A percentile compares a stretch with the other conserved stretches of the same genome.
Evolutionary conservation across 2,888 invertebrate species (phyloP).

Genomic region (Pantelozetes paolii): DNA sequence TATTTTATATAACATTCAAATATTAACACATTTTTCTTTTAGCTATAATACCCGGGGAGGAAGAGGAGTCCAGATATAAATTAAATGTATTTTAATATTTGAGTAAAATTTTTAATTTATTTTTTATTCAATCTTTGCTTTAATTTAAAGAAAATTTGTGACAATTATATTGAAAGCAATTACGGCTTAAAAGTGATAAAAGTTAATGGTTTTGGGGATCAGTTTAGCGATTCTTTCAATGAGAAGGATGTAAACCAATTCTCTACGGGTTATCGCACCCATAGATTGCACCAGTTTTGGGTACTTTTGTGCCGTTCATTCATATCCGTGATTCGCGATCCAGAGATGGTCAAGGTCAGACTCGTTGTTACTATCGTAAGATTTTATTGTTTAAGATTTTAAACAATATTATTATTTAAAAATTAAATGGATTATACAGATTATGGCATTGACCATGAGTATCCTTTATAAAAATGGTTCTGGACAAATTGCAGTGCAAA

Average conservation of each 20-base stretch:
- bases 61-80: slow-evolving; percentile 70
- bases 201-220: background rate
- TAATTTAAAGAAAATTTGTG: background rate
- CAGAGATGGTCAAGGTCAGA: slow-evolving; percentile 59
- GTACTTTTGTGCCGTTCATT: slow-evolving; percentile 87
- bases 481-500: too few species aligned
- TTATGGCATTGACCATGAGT: slow-evolving; percentile 45
- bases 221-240: background rate
- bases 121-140: background rate
- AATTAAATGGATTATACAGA: background rate
- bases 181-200: background rate
- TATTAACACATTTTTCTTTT: slow-evolving; percentile 51
- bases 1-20: slow-evolving; percentile 47
- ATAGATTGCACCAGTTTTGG: slow-evolving; percentile 77
- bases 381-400: background rate
- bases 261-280: background rate
- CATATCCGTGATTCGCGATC: slow-evolving; percentile 82
- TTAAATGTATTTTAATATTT: too few species aligned
- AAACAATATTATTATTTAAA: background rate
- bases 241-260: slow-evolving; percentile 54
- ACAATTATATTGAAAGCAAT: background rate
- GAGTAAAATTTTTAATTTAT: too few species aligned
- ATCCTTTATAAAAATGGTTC: too few species aligned
- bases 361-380: background rate
- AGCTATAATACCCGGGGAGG: slow-evolving; percentile 66